Percentiles rank a stretch among this genome's conserved stretches.
Conservation (phyloP, 1,140 invertebrate species). For the Lepidotrigona ventralis region DNA sequence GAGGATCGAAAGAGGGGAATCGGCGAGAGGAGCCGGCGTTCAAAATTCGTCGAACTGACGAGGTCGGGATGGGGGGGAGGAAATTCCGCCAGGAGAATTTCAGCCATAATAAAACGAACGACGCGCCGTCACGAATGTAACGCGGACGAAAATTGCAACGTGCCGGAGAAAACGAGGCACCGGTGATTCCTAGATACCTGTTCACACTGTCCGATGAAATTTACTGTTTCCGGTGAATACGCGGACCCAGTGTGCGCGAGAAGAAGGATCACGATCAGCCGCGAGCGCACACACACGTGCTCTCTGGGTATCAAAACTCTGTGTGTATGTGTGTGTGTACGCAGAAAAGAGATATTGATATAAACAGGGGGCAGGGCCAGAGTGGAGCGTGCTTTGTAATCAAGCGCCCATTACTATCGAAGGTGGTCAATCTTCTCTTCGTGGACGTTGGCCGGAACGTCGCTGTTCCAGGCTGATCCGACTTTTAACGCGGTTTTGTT, state of each 20-base stretch:
- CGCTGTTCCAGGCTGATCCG: constrained; percentile 55
- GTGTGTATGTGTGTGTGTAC: constrained; percentile 8
- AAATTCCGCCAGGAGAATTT: neutral
- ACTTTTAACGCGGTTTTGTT: constrained; percentile 51
- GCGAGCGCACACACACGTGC: constrained; percentile 42
- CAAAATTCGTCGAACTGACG: neutral
- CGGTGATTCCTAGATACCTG: constrained; percentile 29
- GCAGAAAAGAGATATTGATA: constrained; percentile 78
- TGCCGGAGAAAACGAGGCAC: neutral
- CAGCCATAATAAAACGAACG: neutral
- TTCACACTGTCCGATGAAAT: constrained; percentile 21
- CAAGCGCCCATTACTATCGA: constrained; percentile 78
- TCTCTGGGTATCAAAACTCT: neutral
- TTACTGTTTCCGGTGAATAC: constrained; percentile 28
- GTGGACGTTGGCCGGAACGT: too few species aligned
- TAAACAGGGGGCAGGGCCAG: constrained; percentile 78
- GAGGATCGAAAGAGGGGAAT: neutral
- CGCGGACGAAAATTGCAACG: constrained; percentile 24
- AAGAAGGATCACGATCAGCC: constrained; percentile 22
- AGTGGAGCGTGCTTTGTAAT: constrained; percentile 78
- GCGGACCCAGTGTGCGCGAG: neutral
- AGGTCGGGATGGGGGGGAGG: neutral
- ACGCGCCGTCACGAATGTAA: neutral
- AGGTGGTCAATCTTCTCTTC: constrained; percentile 76
- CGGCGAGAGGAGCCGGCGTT: neutral